Evolutionary conservation across 1,140 invertebrate species (phyloP).

Genomic region (Elymnias hypermnestra): DNA sequence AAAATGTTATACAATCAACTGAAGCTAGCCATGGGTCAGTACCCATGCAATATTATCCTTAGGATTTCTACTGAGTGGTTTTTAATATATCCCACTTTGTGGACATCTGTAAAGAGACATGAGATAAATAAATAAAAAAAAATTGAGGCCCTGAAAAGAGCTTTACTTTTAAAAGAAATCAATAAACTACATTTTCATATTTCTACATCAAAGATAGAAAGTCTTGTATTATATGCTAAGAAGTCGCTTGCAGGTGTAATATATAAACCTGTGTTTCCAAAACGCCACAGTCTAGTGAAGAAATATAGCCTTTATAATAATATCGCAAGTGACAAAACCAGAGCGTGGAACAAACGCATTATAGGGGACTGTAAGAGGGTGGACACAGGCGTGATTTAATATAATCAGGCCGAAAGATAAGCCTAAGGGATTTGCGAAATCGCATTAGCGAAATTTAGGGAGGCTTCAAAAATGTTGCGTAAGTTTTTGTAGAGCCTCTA

Average conservation of each 20-base stretch:
- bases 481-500: not conserved
- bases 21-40: too few relatives aligned
- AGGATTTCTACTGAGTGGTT: too few relatives aligned
- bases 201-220: too few relatives aligned
- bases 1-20: too few relatives aligned
- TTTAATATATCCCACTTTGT: too few relatives aligned
- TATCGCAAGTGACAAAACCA: slow-evolving; percentile 42
- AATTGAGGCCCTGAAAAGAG: too few relatives aligned
- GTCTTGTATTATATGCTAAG: too few relatives aligned
- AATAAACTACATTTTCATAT: too few relatives aligned
- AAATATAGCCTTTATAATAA: slow-evolving; percentile 43
- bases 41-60: too few relatives aligned
- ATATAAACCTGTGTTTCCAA: slow-evolving; percentile 17
- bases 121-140: too few relatives aligned
- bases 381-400: slow-evolving; percentile 39
- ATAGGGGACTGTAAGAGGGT: slow-evolving; percentile 21
- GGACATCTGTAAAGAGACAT: too few relatives aligned
- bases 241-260: not conserved
- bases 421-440: slow-evolving; percentile 16
- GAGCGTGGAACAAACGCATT: slow-evolving; percentile 35
- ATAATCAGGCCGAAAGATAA: slow-evolving; percentile 29
- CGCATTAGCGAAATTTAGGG: slow-evolving; percentile 8
- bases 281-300: slow-evolving; percentile 15
- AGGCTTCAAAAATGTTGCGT: not conserved
- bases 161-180: too few relatives aligned